These are phyloP conservation scores for Gari tellinella DNA, from an alignment of 2,888 invertebrate genomes.

Conservation along the genomic window DNA sequence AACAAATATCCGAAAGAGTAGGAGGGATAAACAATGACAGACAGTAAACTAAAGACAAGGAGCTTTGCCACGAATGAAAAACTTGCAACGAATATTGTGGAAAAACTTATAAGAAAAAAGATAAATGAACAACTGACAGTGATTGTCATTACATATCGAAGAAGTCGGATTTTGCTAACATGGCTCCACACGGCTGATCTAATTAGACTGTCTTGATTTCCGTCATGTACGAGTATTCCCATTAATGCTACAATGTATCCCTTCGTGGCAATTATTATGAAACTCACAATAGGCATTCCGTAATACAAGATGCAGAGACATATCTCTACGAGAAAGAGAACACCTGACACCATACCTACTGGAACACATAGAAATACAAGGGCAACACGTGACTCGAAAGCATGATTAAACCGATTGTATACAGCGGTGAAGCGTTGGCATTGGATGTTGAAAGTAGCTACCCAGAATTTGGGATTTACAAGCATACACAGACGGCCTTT, in stretches of 20 bases:
- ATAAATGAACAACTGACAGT: too few species aligned
- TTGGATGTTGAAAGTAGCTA: neutral
- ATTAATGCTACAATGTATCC: neutral
- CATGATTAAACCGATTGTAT: neutral
- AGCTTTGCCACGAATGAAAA: too few species aligned
- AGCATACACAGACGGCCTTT: conserved; percentile 21
- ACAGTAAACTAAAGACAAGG: neutral
- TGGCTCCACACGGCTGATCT: too few species aligned
- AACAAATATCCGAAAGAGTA: conserved; percentile 34
- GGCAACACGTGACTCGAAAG: too few species aligned
- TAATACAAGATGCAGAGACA: conserved; percentile 7
- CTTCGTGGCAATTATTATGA: neutral
- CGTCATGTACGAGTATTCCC: too few species aligned
- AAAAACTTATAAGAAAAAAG: too few species aligned
- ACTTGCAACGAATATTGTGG: too few species aligned
- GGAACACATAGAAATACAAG: too few species aligned
- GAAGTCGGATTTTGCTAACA: too few species aligned
- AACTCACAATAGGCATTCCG: conserved; percentile 1
- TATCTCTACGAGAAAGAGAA: neutral
- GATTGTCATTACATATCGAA: too few species aligned
- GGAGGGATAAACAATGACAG: conserved; percentile 24
- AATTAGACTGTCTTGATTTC: too few species aligned
- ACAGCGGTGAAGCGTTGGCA: neutral
- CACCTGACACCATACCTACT: too few species aligned
- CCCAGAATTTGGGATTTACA: conserved; percentile 33